Base-by-base conservation (phyloP, 2,113 vertebrate species). In the Puffinus mauretanicus region DNA sequence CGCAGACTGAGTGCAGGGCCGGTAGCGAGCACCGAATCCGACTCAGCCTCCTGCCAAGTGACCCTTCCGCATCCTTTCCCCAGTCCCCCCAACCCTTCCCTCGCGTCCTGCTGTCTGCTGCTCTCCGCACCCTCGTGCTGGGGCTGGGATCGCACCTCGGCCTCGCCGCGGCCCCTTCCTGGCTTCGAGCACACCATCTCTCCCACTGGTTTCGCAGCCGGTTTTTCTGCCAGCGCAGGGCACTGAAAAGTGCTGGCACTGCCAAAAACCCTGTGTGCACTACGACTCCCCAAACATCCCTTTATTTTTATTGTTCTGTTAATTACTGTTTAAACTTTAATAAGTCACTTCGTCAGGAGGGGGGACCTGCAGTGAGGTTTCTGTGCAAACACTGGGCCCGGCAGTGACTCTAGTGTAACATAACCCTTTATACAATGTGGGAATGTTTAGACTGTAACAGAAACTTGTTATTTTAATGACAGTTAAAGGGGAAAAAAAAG, bases 401-500 rank as follows among this genome's bases (percentile, higher is more conserved):
- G 97, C 93, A 95, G 98, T 98, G 98, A 98, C 98, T 98, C 96
- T 96, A 57, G 98, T 98, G 97, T 98, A 98, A 98, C 97, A 98
- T 98, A 97, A 98, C 98, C 98, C 94, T 98, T 98, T 98, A 98
- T 98, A 98, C 97, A 97, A 98, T 98, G 99, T 99, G 99, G 98
- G 99, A 99, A 99, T 99, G 99, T 99, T 99, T 99, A 98, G 98
- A 99, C 99, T 99, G 98, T 98, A 99, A 98, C 98, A 98, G 98
- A 98, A 98, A 98, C 98, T 96, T 99, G 99, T 99, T 99, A 98
- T 99, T 99, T 99, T 99, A 99, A 98, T 98, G 98, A 98, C 97
- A 96, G 97, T 98, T 98, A 94, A 95, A 97, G 71, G 83, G 82
- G 12, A 29, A 85, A 96, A 94, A 87, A 83, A 94, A 91, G 92